These are phyloP conservation scores for Drosophila tanythrix DNA, from an alignment of 2,888 invertebrate species.

Conservation along the genomic window DNA sequence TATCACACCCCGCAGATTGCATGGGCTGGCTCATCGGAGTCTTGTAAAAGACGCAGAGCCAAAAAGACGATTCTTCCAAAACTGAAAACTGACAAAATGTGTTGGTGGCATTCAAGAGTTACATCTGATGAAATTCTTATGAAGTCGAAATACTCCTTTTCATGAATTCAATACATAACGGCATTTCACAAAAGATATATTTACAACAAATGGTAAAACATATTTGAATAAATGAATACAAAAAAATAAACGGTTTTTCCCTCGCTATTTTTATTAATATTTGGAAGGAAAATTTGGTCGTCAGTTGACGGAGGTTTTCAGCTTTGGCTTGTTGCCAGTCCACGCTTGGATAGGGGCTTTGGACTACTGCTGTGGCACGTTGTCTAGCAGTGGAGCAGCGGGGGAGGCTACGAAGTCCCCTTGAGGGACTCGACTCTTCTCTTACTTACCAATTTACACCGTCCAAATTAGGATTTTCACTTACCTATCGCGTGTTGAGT, in stretches of 20 bases:
- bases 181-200: too few species aligned
- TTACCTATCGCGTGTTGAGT: neutral
- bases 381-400: neutral
- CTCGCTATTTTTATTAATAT: neutral
- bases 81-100: neutral
- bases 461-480: neutral
- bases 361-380: neutral
- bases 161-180: too few species aligned
- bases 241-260: neutral
- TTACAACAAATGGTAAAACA: neutral
- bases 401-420: neutral
- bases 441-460: neutral
- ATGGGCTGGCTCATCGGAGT: too few species aligned
- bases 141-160: neutral
- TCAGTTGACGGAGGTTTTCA: neutral
- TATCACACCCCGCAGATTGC: neutral
- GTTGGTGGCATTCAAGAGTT: neutral
- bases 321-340: neutral
- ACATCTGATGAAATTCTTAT: neutral
- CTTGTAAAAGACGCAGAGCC: neutral
- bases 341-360: neutral
- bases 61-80: neutral
- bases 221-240: neutral
- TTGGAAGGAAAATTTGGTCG: rapidly evolving
- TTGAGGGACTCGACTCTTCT: neutral